Conservation (phyloP, 2,113 vertebrate species). For the Blennius ocellaris region DNA sequence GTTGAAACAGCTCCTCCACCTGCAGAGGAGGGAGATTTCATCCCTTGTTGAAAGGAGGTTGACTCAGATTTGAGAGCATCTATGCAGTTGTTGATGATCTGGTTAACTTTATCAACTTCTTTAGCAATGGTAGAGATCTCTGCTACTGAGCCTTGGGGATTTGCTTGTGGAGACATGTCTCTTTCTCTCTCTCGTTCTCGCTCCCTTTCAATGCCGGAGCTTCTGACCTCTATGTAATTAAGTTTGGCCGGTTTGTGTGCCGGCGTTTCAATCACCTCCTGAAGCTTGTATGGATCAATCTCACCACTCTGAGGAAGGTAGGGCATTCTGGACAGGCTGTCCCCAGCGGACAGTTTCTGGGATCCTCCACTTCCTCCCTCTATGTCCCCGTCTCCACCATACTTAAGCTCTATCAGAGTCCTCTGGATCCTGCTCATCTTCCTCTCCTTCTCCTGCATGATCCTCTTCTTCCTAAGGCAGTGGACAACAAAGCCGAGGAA, state of each 20-base stretch:
- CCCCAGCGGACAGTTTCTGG: constrained; percentile 85
- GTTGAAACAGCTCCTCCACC: constrained; percentile 86
- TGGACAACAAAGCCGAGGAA: constrained; percentile 92
- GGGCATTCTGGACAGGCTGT: constrained; percentile 89
- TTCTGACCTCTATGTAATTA: constrained; percentile 96
- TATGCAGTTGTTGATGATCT: constrained; percentile 99
- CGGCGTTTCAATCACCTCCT: constrained; percentile 90
- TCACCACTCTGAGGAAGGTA: constrained; percentile 88
- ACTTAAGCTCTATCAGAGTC: constrained; percentile 95
- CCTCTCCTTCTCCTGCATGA: constrained; percentile 87
- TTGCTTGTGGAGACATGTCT: constrained; percentile 82
- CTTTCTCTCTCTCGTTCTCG: constrained; percentile 65
- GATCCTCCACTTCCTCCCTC: constrained; percentile 86
- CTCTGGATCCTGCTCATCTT: constrained; percentile 91
- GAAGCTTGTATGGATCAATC: constrained; percentile 91
- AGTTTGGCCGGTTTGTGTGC: constrained; percentile 88
- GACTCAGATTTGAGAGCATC: constrained; percentile 97
- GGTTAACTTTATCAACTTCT: constrained; percentile 98
- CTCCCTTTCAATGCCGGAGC: constrained; percentile 81
- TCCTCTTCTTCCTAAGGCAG: constrained; percentile 89
- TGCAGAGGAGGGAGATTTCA: constrained; percentile 82
- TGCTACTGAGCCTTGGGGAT: constrained; percentile 90
- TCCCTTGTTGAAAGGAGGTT: constrained; percentile 93
- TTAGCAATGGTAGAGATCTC: constrained; percentile 98
- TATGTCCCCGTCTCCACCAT: constrained; percentile 89